Base-by-base conservation (phyloP, 2,113 vertebrate genomes). In the Pandion haliaetus region DNA sequence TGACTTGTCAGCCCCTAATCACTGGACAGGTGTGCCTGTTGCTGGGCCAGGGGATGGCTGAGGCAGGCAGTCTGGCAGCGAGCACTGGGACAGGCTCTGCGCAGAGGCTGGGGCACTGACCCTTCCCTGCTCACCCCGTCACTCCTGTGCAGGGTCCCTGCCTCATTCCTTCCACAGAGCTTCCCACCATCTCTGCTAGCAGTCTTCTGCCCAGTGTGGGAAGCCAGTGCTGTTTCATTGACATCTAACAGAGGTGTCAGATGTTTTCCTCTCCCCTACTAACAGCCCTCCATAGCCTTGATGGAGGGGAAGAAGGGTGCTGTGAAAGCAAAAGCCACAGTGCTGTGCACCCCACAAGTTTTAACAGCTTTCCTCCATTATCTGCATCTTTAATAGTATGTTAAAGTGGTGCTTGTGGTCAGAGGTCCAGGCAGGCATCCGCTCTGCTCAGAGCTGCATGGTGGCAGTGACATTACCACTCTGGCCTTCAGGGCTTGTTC, bases 1-100 rank as follows among this genome's bases (percentile, higher is more conserved):
- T 40, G 34, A 34, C 47, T 15, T 8, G 5, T 12, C 14, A 74
- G 40, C 40, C 54, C 52, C 4, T 0, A 36, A 21, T 10, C 0
- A 1, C 38, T 12, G 40, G 20, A 15, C 14, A 47, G 34, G 17
- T 1, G 3, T 61, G 63, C 34, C 55, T 25, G 40, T 17, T 54
- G 32, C 61, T 36, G 45, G 34, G 54, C 54, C 10, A 38, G 61
- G 62, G 78, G 23, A 5, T 9, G 18, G 24, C 18, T 1, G 5
- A n/a, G 14, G 26, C 0, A 5, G 36, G n/a, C 45, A 40, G n/a
- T 12, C 49, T 49, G 57, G 71, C 63, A 69, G 62, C 3, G 16
- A 62, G 81, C 5, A 3, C 28, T 4, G 1, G n/a, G 59, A 20
- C 17, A 61, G 76, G 24, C 15, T 72, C 32, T 84, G 49, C 49